Base-by-base conservation (phyloP, 2,113 vertebrate species). In the Alaudala cheleensis region DNA sequence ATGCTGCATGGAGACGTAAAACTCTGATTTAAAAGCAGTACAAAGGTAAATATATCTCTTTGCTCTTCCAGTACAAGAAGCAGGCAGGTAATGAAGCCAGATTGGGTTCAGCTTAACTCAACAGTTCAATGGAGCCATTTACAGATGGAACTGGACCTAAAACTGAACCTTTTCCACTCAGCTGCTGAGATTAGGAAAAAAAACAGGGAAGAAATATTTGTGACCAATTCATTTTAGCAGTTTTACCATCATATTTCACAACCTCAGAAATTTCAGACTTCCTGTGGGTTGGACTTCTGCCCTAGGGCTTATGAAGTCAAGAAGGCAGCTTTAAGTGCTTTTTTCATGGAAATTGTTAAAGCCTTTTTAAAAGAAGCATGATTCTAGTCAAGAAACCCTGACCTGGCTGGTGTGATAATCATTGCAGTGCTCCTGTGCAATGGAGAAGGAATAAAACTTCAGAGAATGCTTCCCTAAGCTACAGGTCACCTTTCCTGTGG, bases 231-330 rank as follows among this genome's bases (percentile, higher is more conserved):
- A 81, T 86, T 93, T 93, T 92, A 96, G 86, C 77, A 95, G 86
- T 95, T 95, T 93, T 95, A 95, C 93, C 93, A 90, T 74, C 82
- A 51, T 85, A 93, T 92, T 92, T 97, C 94, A 95, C 92, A 95
- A 95, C 85, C 92, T 95, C 93, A 88, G 94, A 97, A 96, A 97
- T 90, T 70, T 83, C 81, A 96, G 94, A 96, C 79, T 97, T 96
- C 94, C 95, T 96, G 93, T 96, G 94, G 94, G 88, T 94, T 96
- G 96, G 94, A 95, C 88, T 81, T 89, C 66, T 93, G 96, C 95
- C 94, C 78, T 76, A 66, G 2, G 91, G 73, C 81, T 97, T 94
- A 94, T 79, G 93, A 94, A 96, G 80, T 93, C 91, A 92, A 94
- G 83, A 67, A 90, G 80, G 77, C 92, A 95, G 80, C 56, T 93